phyloP scores from a whole-genome alignment of 2,113 vertebrate genomes.

The Toxotes jaculatrix region DNA sequence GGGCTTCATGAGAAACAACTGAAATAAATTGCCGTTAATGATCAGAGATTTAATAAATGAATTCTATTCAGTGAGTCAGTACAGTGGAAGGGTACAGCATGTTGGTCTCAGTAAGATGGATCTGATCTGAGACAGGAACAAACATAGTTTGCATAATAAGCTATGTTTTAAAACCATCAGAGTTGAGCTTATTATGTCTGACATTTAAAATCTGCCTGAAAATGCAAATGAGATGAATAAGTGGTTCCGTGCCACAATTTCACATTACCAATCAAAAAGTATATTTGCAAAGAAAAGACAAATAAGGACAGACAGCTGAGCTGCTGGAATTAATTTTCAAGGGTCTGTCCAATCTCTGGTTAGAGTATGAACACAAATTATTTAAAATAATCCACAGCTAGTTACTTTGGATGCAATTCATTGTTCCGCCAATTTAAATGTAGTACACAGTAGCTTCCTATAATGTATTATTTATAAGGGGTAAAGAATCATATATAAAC shows the following conservation, averaged over 20 bases:
- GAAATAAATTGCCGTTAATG: conserved; percentile 40
- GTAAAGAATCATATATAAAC: neutral
- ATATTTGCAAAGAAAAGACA: conserved; percentile 42
- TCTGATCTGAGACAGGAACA: conserved; percentile 54
- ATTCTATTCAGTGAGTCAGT: conserved; percentile 38
- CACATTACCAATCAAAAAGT: conserved; percentile 51
- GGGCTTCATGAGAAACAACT: conserved; percentile 20
- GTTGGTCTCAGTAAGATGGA: conserved; percentile 42
- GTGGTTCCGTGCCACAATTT: conserved; percentile 54
- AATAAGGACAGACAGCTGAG: conserved; percentile 31
- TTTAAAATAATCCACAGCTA: neutral
- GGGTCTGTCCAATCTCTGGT: neutral
- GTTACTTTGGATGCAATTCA: neutral
- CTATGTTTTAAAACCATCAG: conserved; percentile 60
- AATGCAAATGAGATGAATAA: conserved; percentile 74
- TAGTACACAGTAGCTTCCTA: neutral
- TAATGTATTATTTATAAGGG: neutral
- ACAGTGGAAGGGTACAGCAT: conserved; percentile 23
- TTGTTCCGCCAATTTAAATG: neutral
- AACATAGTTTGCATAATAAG: conserved; percentile 71
- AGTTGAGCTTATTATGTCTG: conserved; percentile 71
- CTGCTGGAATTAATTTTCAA: conserved; percentile 16
- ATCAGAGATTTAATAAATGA: conserved; percentile 53
- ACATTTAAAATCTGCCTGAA: conserved; percentile 77
- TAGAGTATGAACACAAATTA: neutral